A percentile compares a stretch with the other conserved stretches of the same genome.
Conservation (phyloP, 2,888 invertebrate species). For the Heliconius charithonia region DNA sequence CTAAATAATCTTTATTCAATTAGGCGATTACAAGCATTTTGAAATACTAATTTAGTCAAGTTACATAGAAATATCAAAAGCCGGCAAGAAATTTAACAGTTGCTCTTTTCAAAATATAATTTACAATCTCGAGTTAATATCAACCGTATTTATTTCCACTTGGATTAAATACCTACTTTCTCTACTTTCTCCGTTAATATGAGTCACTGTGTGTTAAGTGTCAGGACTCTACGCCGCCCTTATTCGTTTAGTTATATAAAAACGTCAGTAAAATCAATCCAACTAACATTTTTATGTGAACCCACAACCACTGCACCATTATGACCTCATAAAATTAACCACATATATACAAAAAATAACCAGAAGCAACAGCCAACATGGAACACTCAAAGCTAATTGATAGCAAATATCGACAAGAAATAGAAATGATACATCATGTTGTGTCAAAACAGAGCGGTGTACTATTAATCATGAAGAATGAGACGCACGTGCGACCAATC, state of each 20-base stretch:
- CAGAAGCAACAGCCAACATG: conserved; percentile 26
- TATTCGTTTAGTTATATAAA: not conserved
- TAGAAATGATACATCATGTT: conserved; percentile 79
- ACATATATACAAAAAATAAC: not conserved
- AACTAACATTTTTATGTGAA: too few species aligned
- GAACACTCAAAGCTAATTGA: conserved; percentile 69
- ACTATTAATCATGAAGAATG: conserved; percentile 73
- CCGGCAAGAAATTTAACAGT: too few species aligned
- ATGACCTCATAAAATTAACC: not conserved
- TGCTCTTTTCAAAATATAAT: too few species aligned
- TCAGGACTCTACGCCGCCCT: not conserved
- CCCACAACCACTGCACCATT: too few species aligned
- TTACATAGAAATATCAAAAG: too few species aligned
- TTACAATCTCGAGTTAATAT: too few species aligned
- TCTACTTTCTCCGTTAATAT: not conserved
- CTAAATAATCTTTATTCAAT: too few species aligned
- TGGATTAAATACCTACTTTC: not conserved
- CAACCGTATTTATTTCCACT: too few species aligned
- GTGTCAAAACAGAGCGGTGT: conserved; percentile 72
- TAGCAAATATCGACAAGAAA: conserved; percentile 76
- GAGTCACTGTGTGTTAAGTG: not conserved
- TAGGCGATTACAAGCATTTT: too few species aligned
- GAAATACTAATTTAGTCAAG: too few species aligned
- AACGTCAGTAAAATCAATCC: too few species aligned
- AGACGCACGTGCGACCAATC: conserved; percentile 71